Evolutionary conservation across 2,888 invertebrate genomes (phyloP).

Genomic region (Mesopsocus fuscifrons): DNA sequence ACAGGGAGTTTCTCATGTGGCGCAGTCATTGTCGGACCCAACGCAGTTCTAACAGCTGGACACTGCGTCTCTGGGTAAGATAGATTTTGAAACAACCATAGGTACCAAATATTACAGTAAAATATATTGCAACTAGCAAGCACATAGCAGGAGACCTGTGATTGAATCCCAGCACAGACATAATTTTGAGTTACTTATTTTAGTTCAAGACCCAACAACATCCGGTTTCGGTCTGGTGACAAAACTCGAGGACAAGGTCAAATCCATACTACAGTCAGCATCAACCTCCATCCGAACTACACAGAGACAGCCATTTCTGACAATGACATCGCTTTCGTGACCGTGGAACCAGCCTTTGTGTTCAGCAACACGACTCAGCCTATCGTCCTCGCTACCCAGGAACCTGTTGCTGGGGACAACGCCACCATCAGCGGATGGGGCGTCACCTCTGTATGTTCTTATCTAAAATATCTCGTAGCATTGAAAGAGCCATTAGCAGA

Average conservation of each 20-base stretch:
- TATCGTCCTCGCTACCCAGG: neutral
- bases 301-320: neutral
- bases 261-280: neutral
- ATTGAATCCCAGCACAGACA: too few relatives aligned
- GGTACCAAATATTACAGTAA: too few relatives aligned
- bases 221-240: too few relatives aligned
- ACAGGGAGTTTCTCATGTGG: neutral
- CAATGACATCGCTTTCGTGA: neutral
- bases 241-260: neutral
- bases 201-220: too few relatives aligned
- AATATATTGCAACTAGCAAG: too few relatives aligned
- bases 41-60: neutral
- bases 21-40: neutral
- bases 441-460: neutral
- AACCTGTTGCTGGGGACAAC: neutral
- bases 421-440: neutral
- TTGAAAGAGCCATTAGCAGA: too few relatives aligned
- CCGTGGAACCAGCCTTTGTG: neutral
- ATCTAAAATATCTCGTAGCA: too few relatives aligned
- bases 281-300: conserved; percentile 1
- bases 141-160: too few relatives aligned
- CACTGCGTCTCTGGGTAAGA: neutral
- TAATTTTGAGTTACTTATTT: too few relatives aligned
- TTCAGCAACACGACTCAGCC: neutral
- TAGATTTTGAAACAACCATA: too few relatives aligned